Evolutionary conservation across 1,140 invertebrate genomes (phyloP).

Genomic region (Idris sp.): DNA sequence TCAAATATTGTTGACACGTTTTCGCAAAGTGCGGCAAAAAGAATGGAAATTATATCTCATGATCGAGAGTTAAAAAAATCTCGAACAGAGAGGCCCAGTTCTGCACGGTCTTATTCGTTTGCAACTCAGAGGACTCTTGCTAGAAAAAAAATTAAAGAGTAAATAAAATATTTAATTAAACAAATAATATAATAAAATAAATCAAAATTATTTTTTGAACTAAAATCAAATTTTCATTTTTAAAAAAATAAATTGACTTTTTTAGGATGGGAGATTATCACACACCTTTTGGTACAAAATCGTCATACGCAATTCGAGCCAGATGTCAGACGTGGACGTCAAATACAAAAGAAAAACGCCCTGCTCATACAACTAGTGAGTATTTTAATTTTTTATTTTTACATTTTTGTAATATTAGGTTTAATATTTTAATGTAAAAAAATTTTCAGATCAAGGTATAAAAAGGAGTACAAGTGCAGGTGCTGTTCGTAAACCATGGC

Average conservation of each 20-base stretch:
- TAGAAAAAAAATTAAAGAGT: constrained; percentile 76
- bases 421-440: too few relatives aligned
- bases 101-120: constrained; percentile 76
- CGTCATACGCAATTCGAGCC: constrained; percentile 63
- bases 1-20: constrained; percentile 75
- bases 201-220: constrained; percentile 13
- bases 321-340: constrained; percentile 77
- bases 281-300: constrained; percentile 52
- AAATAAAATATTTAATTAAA: constrained; percentile 52
- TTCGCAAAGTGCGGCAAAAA: constrained; percentile 66
- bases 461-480: constrained; percentile 75
- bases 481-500: constrained; percentile 74
- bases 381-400: constrained; percentile 1
- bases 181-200: neutral
- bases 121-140: constrained; percentile 76
- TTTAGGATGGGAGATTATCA: constrained; percentile 65
- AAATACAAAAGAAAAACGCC: constrained; percentile 69
- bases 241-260: too few relatives aligned
- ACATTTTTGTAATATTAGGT: too few relatives aligned
- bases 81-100: constrained; percentile 71
- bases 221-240: too few relatives aligned
- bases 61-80: constrained; percentile 73
- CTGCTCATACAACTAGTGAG: constrained; percentile 69
- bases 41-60: constrained; percentile 73
- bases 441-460: constrained; percentile 70